Base-by-base conservation (phyloP, 2,888 invertebrate species). In the Sepiola atlantica region DNA sequence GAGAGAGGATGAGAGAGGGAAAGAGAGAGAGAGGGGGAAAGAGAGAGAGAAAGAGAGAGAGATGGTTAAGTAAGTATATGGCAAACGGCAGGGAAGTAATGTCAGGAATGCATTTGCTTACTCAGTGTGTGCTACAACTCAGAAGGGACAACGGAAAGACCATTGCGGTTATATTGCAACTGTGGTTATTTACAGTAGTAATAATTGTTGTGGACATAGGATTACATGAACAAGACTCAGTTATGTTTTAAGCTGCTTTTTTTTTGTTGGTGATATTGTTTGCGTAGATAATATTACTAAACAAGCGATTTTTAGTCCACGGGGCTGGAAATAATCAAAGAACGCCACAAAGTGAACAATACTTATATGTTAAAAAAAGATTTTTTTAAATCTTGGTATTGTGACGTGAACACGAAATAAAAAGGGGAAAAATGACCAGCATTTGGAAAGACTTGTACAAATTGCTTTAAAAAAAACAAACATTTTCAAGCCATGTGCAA, bases 21-120 rank as follows among this genome's bases (percentile, higher is more conserved):
- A 93, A 55, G 94, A 93, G 93, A 92, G 93, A 57, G 77, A 91
- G 94, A 28, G 91, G 91, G 55, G 54, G 91, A 91, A 54, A 45
- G 35, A 94, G 94, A 91, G 91, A 54, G 55, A 54, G 91, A 35
- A 3, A 54, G 91, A 35, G 94, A 94, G 61, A 93, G 93, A 92
- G 92, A 94, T 77, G 94, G 94, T 94, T 54, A 93, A 90, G 77
- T 93, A 94, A 93, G 91, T 90, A 90, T 94, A 90, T 77, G 18
- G 32, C 57, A 32, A 90, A 77, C 35, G n/a, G 94, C 32, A n/a
- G n/a, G 16, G 77, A 16, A 77, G 32, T 77, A 77, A 77, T 77
- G 77, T 77, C 77, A 77, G 32, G 77, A 77, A 77, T 77, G 77
- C n/a, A 14, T 77, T 21, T 45, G 12, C 16, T 18, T 8, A 77